Percentiles rank a stretch among this genome's conserved stretches.
These are phyloP conservation scores for Phrynocephalus vlangalii DNA, from an alignment of 2,797 vertebrate genomes.

Conservation along the genomic window DNA sequence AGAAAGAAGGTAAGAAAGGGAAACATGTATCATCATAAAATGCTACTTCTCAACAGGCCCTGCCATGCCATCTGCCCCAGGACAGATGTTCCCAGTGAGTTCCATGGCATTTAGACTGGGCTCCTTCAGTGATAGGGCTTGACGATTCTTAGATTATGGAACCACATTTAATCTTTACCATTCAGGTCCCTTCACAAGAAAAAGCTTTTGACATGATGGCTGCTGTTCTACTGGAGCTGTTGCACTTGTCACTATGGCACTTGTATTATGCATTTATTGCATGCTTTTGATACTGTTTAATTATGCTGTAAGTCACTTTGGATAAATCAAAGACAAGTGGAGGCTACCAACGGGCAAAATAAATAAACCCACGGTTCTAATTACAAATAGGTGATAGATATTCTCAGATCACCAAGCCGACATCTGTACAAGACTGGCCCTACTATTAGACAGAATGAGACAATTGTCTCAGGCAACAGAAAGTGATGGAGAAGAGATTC, in stretches of 20 bases:
- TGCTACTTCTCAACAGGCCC: background rate
- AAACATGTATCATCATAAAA: conserved; percentile 18
- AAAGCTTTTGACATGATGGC: background rate
- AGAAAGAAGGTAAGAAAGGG: background rate
- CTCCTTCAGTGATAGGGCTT: background rate
- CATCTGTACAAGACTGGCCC: background rate
- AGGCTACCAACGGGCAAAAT: too few relatives aligned
- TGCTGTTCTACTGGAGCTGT: too few relatives aligned
- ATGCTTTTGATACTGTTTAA: background rate
- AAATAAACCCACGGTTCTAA: too few relatives aligned
- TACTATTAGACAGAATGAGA: background rate
- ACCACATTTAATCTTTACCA: background rate
- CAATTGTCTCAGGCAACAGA: background rate
- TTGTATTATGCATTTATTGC: background rate
- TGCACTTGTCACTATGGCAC: background rate
- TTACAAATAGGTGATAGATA: background rate
- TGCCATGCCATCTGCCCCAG: background rate
- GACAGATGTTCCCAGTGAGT: background rate
- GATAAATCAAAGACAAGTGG: background rate
- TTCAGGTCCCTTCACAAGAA: background rate
- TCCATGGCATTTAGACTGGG: background rate
- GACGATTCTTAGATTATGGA: too few relatives aligned
- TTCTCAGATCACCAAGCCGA: too few relatives aligned
- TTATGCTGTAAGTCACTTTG: background rate
- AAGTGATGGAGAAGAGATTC: background rate